Conservation (phyloP, 2,888 invertebrate genomes). For the Drosophila differens region DNA sequence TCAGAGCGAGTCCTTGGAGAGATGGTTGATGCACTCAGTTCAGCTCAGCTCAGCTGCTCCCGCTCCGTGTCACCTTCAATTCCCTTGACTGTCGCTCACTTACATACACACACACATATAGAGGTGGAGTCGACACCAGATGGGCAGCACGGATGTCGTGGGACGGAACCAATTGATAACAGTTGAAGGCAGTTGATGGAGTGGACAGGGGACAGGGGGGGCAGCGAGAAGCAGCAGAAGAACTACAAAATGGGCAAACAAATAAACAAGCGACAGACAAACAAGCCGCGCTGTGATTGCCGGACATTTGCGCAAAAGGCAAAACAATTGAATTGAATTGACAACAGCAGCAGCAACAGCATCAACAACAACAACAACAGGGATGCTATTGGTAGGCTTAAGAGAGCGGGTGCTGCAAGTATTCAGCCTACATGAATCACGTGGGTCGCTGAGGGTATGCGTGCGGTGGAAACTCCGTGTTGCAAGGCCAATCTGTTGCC, state of each 20-base stretch:
- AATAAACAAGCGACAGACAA: constrained; percentile 66
- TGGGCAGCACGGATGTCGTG: constrained; percentile 41
- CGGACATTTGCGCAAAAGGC: constrained; percentile 77
- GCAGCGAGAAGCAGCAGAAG: constrained; percentile 33
- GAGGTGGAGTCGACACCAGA: background rate
- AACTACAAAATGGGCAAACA: constrained; percentile 56
- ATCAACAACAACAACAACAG: constrained; percentile 27
- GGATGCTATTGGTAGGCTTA: constrained; percentile 18
- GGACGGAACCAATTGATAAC: constrained; percentile 58
- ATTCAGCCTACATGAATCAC: constrained; percentile 72
- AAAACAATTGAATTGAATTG: constrained; percentile 77
- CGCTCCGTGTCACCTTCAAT: constrained; percentile 60
- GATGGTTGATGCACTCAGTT: constrained; percentile 28
- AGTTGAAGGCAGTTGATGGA: constrained; percentile 50
- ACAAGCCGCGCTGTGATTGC: constrained; percentile 73
- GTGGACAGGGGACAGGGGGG: constrained; percentile 3
- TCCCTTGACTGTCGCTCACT: constrained; percentile 44
- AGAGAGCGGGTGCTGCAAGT: constrained; percentile 64
- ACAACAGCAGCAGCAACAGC: constrained; percentile 53
- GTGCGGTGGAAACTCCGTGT: constrained; percentile 55
- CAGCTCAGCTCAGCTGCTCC: constrained; percentile 52
- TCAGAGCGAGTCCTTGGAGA: background rate
- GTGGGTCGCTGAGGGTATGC: constrained; percentile 64
- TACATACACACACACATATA: background rate
- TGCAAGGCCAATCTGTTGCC: constrained; percentile 62